Evolutionary conservation across 2,888 invertebrate species (phyloP).

Genomic region (Orgyia antiqua): DNA sequence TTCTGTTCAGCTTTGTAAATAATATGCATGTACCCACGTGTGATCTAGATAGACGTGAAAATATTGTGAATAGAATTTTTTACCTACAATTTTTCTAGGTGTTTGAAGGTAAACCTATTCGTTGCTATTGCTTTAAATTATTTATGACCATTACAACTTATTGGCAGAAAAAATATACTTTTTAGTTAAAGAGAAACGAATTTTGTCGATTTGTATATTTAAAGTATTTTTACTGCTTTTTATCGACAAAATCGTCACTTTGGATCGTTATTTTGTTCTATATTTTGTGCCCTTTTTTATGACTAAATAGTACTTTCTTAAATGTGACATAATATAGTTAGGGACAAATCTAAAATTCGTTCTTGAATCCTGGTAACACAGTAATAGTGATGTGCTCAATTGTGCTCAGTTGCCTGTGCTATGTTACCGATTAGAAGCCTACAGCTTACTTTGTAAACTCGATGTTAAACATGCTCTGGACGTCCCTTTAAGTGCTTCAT

Average conservation of each 20-base stretch:
- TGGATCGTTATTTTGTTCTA: no score
- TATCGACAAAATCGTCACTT: no score
- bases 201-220: no score
- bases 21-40: conserved; percentile 23
- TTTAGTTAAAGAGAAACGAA: neutral
- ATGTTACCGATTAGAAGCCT: conserved; percentile 27
- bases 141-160: conserved; percentile 14
- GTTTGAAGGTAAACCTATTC: conserved; percentile 51
- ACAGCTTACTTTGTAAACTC: conserved; percentile 25
- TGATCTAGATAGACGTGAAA: conserved; percentile 56
- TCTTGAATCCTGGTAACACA: no score
- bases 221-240: no score
- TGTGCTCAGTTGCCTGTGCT: conserved; percentile 16
- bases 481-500: conserved; percentile 28
- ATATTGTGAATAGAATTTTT: conserved; percentile 57
- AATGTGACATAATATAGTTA: no score
- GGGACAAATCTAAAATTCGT: no score
- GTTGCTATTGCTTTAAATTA: conserved; percentile 38
- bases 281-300: no score
- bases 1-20: conserved; percentile 6
- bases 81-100: conserved; percentile 65
- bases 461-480: conserved; percentile 22
- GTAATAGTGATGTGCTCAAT: no score
- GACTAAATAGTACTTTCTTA: no score
- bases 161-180: conserved; percentile 8